Conservation (phyloP, 2,113 vertebrate genomes). For the Eulemur macaco region DNA sequence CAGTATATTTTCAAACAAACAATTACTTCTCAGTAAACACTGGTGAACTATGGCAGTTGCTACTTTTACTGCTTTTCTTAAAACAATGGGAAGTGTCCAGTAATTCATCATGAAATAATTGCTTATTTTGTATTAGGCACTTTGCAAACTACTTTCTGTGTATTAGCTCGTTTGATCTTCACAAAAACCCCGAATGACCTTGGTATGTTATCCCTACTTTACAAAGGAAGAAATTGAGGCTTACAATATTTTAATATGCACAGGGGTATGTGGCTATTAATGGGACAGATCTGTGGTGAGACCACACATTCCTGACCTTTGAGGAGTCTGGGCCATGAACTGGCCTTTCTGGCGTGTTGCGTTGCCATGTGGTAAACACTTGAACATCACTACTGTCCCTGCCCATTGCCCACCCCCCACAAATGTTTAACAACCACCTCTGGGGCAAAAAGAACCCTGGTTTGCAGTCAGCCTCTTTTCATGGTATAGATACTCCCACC, state of each 20-base stretch:
- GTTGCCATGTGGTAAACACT: background rate
- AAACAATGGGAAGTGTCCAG: background rate
- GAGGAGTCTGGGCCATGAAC: background rate
- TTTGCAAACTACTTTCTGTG: fast-evolving
- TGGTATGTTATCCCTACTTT: background rate
- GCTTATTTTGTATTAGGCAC: background rate
- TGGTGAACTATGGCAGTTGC: background rate
- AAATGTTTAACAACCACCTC: background rate
- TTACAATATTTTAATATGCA: background rate
- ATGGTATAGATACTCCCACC: background rate
- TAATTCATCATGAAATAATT: background rate
- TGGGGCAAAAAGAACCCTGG: no score
- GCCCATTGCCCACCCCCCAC: background rate
- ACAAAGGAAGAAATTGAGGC: background rate
- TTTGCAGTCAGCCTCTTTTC: background rate
- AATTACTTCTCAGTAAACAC: background rate
- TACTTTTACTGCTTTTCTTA: background rate
- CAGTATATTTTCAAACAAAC: background rate
- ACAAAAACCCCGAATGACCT: background rate
- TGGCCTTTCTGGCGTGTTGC: background rate
- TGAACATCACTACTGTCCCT: background rate
- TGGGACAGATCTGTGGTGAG: no score
- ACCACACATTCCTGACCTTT: no score
- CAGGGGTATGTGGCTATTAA: fast-evolving
- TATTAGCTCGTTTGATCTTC: background rate